Base-by-base conservation (phyloP, 2,888 invertebrate species). In the Onthophagus sagittarius region DNA sequence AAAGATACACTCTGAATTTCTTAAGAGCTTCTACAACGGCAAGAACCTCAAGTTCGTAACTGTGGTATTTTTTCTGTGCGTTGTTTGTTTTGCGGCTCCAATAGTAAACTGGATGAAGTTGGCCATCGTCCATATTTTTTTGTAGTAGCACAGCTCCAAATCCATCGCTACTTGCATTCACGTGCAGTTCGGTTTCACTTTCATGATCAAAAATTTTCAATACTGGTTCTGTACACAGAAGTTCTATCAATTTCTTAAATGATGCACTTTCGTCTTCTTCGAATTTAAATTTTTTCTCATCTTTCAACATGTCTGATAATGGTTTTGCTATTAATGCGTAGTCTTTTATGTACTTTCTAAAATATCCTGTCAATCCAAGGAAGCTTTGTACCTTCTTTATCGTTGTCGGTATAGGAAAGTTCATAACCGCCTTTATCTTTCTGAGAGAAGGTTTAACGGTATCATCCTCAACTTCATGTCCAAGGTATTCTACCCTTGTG, bases 21-120 rank as follows among this genome's bases (percentile, higher is more conserved):
- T 81, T 81, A 0, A 83, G 70, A 0, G 82, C 79, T 75, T 80
- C 73, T 11, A 83, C 77, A 5, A 83, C 75, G 0, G 81, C 82
- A 5, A 83, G 69, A 0, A 82, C 81, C 77, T 84, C 82, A 4
- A 84, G 72, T 63, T 83, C 82, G 72, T 83, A 83, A 13, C 81
- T 81, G n/a, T 71, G 69, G 64, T 81, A 82, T 70, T 79, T 80
- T 32, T 78, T 75, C 76, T 83, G 79, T 7, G 80, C 78, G 1
- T 75, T 72, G 0, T 79, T 79, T 0, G 81, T 82, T 71, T 80
- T 81, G 14, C 76, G 75, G 31, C 82, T 82, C 76, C 79, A 77
- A 62, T 76, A 83, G 71, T 80, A 78, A 0, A 82, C 77, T 0
- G 80, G 82, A 71, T 81, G 82, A 6, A 81, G 73, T 5, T 77